phyloP scores from a whole-genome alignment of 2,113 vertebrate species.

The Brienomyrus brachyistius region DNA sequence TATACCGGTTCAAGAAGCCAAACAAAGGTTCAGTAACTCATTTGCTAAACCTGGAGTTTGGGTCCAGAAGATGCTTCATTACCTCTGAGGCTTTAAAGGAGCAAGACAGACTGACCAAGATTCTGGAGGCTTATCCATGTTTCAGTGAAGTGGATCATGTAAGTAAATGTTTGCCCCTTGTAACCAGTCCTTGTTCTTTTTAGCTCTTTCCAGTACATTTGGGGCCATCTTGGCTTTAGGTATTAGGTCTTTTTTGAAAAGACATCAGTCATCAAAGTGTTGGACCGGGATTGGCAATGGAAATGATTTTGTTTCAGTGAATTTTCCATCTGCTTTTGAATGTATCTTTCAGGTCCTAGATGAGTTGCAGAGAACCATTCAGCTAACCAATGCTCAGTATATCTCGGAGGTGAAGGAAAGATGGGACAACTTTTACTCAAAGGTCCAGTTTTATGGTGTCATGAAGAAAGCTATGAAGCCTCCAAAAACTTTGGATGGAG shows the following conservation, averaged over 20 bases:
- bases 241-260: neutral
- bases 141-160: neutral
- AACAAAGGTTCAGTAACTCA: too few relatives aligned
- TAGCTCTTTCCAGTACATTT: neutral
- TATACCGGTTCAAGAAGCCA: too few relatives aligned
- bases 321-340: neutral
- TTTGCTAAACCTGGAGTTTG: neutral
- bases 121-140: neutral
- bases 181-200: neutral
- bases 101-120: neutral
- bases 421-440: conserved; percentile 18
- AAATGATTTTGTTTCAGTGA: neutral
- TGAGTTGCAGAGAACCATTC: neutral
- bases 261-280: neutral
- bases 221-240: neutral
- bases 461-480: conserved; percentile 24
- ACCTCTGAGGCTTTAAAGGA: neutral
- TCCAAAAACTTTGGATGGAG: conserved; percentile 8
- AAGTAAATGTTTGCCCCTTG: neutral
- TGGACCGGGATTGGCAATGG: neutral
- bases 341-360: neutral
- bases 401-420: neutral
- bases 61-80: neutral
- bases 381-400: neutral
- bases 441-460: conserved; percentile 27